Conservation (phyloP, 2,888 invertebrate species). For the Drosophila affinis region DNA sequence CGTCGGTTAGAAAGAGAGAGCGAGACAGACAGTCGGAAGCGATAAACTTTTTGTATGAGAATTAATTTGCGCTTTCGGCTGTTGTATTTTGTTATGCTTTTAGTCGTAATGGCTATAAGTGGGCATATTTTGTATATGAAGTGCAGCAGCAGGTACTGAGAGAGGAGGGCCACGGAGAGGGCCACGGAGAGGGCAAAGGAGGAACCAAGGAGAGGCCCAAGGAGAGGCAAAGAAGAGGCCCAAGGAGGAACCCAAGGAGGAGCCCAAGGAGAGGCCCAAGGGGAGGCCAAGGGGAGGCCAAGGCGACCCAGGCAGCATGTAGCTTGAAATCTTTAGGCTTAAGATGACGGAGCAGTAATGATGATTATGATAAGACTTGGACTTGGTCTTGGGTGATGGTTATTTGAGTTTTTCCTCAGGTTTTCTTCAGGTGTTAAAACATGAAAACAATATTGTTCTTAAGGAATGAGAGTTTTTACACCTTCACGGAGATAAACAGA, state of each 20-base stretch:
- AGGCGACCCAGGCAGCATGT: background rate
- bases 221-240: no score
- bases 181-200: no score
- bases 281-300: background rate
- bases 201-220: no score
- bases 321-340: slow-evolving; percentile 3
- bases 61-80: slow-evolving; percentile 69
- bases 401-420: background rate
- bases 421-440: no score
- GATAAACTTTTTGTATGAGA: slow-evolving; percentile 72
- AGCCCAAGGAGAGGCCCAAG: background rate
- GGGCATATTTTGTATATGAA: slow-evolving; percentile 59
- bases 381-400: no score
- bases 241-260: no score
- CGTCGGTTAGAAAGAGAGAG: background rate
- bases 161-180: background rate
- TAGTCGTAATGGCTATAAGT: slow-evolving; percentile 73
- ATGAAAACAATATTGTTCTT: no score
- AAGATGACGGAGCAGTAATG: background rate
- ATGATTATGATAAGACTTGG: background rate
- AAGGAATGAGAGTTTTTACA: no score
- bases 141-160: slow-evolving; percentile 19
- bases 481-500: no score
- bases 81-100: slow-evolving; percentile 60
- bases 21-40: slow-evolving; percentile 31